Conservation (phyloP, 2,113 vertebrate species). For the Chiloscyllium plagiosum region DNA sequence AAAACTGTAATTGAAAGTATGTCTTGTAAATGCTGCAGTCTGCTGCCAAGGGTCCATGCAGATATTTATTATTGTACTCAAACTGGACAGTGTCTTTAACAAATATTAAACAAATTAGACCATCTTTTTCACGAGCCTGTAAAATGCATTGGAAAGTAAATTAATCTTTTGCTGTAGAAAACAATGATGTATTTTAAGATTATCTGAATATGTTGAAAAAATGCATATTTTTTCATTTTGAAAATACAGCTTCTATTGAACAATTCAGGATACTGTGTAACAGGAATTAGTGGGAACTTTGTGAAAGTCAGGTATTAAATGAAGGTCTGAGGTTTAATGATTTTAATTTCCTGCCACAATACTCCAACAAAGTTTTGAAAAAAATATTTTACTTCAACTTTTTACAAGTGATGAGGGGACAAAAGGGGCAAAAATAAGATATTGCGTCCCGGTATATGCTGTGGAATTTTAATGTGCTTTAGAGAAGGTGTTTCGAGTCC, state of each 20-base stretch:
- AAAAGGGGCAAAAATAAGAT: slow-evolving; percentile 48
- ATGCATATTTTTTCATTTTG: slow-evolving; percentile 24
- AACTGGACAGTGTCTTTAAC: slow-evolving; percentile 11
- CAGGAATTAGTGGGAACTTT: slow-evolving; percentile 1
- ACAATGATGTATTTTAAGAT: slow-evolving; percentile 34
- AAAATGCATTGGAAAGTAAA: slow-evolving; percentile 37
- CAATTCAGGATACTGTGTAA: slow-evolving; percentile 28
- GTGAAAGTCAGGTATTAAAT: not conserved
- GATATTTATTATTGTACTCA: slow-evolving; percentile 30
- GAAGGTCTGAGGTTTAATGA: slow-evolving; percentile 4
- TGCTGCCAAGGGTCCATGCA: not conserved
- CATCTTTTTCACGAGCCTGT: slow-evolving; percentile 30
- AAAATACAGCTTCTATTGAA: slow-evolving; percentile 15
- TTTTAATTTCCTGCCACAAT: slow-evolving; percentile 4
- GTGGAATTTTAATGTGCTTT: slow-evolving; percentile 53
- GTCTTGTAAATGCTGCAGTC: slow-evolving; percentile 24
- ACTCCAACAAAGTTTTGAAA: slow-evolving; percentile 36
- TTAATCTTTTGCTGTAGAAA: slow-evolving; percentile 29
- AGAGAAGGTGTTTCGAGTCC: slow-evolving; percentile 62
- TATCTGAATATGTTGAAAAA: slow-evolving; percentile 21
- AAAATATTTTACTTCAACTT: slow-evolving; percentile 60
- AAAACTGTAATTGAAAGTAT: not conserved
- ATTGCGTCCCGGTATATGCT: slow-evolving; percentile 54
- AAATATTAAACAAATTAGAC: slow-evolving; percentile 28
- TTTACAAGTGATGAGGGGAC: slow-evolving; percentile 64